These are phyloP conservation scores for Lagopus leucura DNA, from an alignment of 2,113 vertebrate genomes.

Conservation along the genomic window DNA sequence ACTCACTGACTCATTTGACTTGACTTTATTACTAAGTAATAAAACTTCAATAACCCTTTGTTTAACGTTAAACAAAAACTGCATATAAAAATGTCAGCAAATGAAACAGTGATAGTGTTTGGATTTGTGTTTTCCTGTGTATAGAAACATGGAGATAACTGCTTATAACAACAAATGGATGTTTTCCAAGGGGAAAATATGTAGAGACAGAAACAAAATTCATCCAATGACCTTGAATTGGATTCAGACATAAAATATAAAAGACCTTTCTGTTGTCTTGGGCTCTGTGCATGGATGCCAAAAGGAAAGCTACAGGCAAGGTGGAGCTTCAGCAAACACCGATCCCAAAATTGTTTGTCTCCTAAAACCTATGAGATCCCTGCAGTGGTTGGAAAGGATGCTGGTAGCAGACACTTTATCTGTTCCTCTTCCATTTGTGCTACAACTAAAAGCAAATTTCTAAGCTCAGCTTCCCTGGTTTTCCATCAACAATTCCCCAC, in stretches of 20 bases:
- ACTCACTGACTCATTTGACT: neutral
- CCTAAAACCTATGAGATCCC: neutral
- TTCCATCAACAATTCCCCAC: neutral
- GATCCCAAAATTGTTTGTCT: neutral
- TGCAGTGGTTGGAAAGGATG: neutral
- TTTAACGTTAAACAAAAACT: conserved; percentile 11
- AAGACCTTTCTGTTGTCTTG: neutral
- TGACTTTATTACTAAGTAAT: conserved; percentile 17
- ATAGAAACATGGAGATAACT: neutral
- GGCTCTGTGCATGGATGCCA: neutral
- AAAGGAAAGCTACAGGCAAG: neutral
- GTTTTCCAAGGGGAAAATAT: neutral
- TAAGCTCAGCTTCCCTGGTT: neutral
- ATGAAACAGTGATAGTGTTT: neutral
- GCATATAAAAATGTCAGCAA: neutral
- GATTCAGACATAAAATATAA: neutral
- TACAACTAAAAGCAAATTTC: neutral
- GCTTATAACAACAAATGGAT: neutral
- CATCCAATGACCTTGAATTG: neutral
- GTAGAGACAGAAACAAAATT: neutral
- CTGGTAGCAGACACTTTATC: neutral
- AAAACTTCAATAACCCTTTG: neutral
- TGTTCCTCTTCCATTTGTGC: neutral
- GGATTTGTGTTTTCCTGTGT: neutral
- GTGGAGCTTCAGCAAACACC: neutral